phyloP scores from a whole-genome alignment of 2,797 vertebrate genomes.

The Enteromius anoplus region DNA sequence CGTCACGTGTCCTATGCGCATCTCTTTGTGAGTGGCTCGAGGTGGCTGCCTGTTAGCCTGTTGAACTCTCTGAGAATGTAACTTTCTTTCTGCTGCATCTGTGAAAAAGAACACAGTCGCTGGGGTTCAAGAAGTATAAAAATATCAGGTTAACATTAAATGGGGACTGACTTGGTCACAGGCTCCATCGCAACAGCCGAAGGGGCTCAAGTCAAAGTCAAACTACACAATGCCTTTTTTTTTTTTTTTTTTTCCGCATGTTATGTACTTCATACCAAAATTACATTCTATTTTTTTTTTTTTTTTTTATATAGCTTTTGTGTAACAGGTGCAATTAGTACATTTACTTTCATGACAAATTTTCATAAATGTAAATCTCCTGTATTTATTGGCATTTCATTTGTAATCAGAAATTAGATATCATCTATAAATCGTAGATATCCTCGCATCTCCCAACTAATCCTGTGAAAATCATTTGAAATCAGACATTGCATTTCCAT shows the following conservation, averaged over 20 bases:
- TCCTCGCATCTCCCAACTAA: background rate
- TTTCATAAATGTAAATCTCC: background rate
- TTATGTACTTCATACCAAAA: too few relatives aligned
- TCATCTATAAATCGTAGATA: too few relatives aligned
- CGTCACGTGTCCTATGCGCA: slow-evolving; percentile 62
- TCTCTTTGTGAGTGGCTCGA: slow-evolving; percentile 83
- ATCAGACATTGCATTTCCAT: background rate
- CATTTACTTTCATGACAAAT: too few relatives aligned
- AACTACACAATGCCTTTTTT: too few relatives aligned
- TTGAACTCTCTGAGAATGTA: slow-evolving; percentile 84
- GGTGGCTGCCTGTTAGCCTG: slow-evolving; percentile 74
- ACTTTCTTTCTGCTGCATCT: slow-evolving; percentile 90
- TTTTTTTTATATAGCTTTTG: too few relatives aligned
- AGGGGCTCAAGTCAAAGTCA: too few relatives aligned
- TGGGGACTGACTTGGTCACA: background rate
- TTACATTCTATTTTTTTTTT: too few relatives aligned
- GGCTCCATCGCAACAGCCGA: too few relatives aligned
- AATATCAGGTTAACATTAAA: background rate
- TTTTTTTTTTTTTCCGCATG: too few relatives aligned
- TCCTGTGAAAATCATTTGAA: background rate
- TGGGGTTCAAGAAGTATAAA: background rate
- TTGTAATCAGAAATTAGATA: background rate
- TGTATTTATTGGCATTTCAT: too few relatives aligned
- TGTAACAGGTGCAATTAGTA: too few relatives aligned
- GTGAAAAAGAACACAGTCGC: slow-evolving; percentile 18